Percentiles rank a stretch among this genome's conserved stretches.
phyloP scores from a whole-genome alignment of 92 coral and sea anemone genomes.

The Chrysogorgia sp. region DNA sequence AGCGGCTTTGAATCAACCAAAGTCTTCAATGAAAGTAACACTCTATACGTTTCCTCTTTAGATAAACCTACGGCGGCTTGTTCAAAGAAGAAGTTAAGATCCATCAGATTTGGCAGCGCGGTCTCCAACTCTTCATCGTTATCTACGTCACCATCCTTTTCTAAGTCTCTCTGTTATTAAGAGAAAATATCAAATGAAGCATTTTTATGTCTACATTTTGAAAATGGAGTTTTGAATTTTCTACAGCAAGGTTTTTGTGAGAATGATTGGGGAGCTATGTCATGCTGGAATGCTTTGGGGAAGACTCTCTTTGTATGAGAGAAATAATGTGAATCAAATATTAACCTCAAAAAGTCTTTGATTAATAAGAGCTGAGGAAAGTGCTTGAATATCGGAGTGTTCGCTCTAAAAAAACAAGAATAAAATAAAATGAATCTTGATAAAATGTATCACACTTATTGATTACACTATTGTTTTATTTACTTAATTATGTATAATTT shows the following conservation, averaged over 20 bases:
- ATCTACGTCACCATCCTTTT: conserved; percentile 85
- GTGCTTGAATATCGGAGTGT: conserved; percentile 3
- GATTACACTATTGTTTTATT: no score
- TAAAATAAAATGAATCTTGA: background rate
- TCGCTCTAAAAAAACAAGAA: conserved; percentile 9
- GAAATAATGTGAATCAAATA: no score
- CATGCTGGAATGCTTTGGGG: background rate
- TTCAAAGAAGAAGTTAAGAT: conserved; percentile 90
- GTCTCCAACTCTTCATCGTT: conserved; percentile 95
- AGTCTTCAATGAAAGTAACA: conserved; percentile 84
- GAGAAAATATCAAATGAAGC: background rate
- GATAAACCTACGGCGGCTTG: conserved; percentile 97
- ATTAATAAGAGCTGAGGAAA: conserved; percentile 69
- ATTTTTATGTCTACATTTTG: background rate
- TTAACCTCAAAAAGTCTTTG: conserved; percentile 90
- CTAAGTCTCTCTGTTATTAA: conserved; percentile 79
- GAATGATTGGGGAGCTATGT: background rate
- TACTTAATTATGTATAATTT: no score
- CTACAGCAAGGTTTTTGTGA: background rate
- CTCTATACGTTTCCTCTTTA: conserved; percentile 86
- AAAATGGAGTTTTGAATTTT: background rate
- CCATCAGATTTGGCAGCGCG: conserved; percentile 93
- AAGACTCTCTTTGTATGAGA: background rate
- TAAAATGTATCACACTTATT: no score
- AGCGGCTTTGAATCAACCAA: conserved; percentile 91